phyloP scores from a whole-genome alignment of 2,113 vertebrate species.

The Otus sunia region DNA sequence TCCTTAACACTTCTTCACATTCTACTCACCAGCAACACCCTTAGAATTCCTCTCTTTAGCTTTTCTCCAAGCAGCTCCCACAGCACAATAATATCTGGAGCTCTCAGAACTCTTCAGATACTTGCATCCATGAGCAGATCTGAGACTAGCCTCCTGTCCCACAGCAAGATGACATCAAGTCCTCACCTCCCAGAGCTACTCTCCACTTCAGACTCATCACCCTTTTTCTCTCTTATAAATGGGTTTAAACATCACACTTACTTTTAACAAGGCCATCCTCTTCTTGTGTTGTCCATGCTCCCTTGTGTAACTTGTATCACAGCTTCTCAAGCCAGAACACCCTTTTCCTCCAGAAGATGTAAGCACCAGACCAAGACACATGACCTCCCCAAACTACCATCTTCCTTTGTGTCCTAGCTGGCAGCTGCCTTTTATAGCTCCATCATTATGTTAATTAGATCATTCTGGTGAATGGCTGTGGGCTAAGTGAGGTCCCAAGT shows the following conservation, averaged over 20 bases:
- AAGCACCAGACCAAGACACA: neutral
- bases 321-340: neutral
- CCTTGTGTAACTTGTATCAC: too few relatives aligned
- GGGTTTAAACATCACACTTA: neutral
- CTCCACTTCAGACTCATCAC: neutral
- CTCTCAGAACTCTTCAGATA: neutral
- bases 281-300: accelerated
- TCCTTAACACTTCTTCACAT: neutral
- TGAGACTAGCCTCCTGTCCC: neutral
- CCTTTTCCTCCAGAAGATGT: too few relatives aligned
- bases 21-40: neutral
- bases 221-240: neutral
- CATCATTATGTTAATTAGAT: accelerated
- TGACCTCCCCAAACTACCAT: neutral
- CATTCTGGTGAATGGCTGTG: neutral
- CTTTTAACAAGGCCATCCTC: neutral
- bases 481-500: neutral
- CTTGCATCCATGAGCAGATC: neutral
- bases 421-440: neutral
- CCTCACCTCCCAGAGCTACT: neutral
- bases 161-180: neutral
- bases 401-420: accelerated
- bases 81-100: neutral
- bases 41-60: neutral
- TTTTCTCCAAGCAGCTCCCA: neutral